phyloP scores from a whole-genome alignment of 92 coral and sea anemone genomes.

The Epizoanthus stellaris region DNA sequence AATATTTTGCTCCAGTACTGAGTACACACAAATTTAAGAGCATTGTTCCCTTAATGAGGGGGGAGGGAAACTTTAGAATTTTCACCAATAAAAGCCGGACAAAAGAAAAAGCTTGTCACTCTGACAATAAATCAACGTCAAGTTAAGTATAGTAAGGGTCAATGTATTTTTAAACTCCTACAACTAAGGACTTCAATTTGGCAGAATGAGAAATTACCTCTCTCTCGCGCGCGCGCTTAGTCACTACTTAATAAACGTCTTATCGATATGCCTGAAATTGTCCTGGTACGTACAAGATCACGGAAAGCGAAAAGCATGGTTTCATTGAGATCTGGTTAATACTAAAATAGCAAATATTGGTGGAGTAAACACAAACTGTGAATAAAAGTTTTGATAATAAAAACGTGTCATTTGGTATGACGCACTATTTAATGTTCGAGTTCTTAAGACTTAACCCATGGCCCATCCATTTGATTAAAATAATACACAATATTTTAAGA shows the following conservation, averaged over 20 bases:
- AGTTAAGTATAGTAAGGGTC: background rate
- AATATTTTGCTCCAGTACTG: slow-evolving; percentile 71
- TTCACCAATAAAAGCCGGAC: slow-evolving; percentile 79
- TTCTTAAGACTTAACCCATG: background rate
- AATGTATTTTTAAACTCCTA: slow-evolving; percentile 17
- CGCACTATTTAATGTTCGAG: background rate
- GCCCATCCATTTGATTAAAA: background rate
- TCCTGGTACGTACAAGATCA: too few relatives aligned
- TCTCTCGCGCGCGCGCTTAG: background rate
- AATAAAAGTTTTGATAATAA: slow-evolving; percentile 1
- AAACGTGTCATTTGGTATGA: slow-evolving; percentile 13
- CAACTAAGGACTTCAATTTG: background rate
- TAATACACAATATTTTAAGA: background rate
- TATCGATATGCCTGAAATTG: too few relatives aligned
- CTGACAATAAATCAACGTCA: slow-evolving; percentile 64
- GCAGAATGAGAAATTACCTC: slow-evolving; percentile 5
- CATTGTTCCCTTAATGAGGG: slow-evolving; percentile 84
- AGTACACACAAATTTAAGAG: slow-evolving; percentile 50
- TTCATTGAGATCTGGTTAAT: slow-evolving; percentile 6
- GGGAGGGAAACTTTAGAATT: slow-evolving; percentile 80
- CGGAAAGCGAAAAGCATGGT: too few relatives aligned
- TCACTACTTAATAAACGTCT: too few relatives aligned
- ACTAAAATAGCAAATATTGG: background rate
- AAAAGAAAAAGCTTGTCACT: slow-evolving; percentile 67
- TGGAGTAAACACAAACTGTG: slow-evolving; percentile 17